These are phyloP conservation scores for Leptinotarsa haldemani DNA, from an alignment of 2,888 invertebrate genomes.

Conservation along the genomic window DNA sequence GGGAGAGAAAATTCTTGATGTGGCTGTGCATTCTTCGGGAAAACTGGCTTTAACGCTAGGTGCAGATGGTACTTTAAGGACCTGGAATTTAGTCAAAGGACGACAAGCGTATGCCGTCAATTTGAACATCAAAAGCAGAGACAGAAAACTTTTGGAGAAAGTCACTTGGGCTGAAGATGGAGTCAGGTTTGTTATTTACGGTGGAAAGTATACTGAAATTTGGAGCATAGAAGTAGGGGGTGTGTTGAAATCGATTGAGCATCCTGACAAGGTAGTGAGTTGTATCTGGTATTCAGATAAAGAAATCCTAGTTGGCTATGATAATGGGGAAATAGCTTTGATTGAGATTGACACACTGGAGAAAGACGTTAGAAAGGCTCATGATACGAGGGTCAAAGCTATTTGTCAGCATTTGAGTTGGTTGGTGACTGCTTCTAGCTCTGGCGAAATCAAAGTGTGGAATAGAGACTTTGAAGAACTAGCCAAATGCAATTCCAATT, in stretches of 20 bases:
- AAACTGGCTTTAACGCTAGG: conserved; percentile 90
- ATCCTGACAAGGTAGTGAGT: conserved; percentile 77
- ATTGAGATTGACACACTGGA: conserved; percentile 69
- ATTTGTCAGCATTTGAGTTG: conserved; percentile 70
- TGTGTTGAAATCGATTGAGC: conserved; percentile 74
- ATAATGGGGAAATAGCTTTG: conserved; percentile 77
- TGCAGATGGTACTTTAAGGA: conserved; percentile 83
- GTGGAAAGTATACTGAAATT: conserved; percentile 79
- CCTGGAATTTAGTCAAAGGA: conserved; percentile 96
- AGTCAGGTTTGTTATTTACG: conserved; percentile 79
- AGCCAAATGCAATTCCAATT: conserved; percentile 73
- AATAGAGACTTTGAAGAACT: conserved; percentile 68
- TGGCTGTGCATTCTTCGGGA: conserved; percentile 89
- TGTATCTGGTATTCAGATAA: conserved; percentile 77
- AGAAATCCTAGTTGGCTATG: conserved; percentile 77
- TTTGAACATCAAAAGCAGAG: conserved; percentile 75
- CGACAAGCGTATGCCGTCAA: conserved; percentile 91
- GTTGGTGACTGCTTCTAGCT: conserved; percentile 80
- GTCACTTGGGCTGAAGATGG: conserved; percentile 81
- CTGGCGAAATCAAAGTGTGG: conserved; percentile 85
- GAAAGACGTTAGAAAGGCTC: conserved; percentile 68
- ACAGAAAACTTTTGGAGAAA: conserved; percentile 58
- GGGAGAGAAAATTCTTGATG: conserved; percentile 77
- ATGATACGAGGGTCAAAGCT: conserved; percentile 77
- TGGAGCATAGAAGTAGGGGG: conserved; percentile 85